phyloP scores from a whole-genome alignment of 1,140 invertebrate species.

The Panagrolaimus sp. region DNA sequence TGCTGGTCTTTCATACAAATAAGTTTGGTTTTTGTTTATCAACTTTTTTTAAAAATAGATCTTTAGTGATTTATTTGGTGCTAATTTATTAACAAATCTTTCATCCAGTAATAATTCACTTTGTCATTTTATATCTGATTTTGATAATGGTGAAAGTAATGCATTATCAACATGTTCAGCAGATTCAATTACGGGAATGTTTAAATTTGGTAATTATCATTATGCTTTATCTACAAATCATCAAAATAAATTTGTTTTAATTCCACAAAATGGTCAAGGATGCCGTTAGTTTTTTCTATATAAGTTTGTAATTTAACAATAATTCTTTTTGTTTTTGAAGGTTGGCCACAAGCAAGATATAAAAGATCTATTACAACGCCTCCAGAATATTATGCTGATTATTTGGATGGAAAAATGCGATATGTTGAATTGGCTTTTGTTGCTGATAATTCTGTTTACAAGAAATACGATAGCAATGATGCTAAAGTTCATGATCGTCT shows the following conservation, averaged over 20 bases:
- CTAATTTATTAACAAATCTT: not conserved
- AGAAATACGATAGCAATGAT: conserved; percentile 52
- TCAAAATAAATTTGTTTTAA: conserved; percentile 16
- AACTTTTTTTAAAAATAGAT: no score
- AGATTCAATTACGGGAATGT: conserved; percentile 4
- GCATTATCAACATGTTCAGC: conserved; percentile 12
- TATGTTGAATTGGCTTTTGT: conserved; percentile 52
- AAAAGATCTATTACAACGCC: not conserved
- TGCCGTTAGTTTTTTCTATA: conserved; percentile 13
- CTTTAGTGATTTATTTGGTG: not conserved
- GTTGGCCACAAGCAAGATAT: not conserved
- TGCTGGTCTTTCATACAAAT: not conserved
- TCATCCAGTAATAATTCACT: conserved; percentile 13
- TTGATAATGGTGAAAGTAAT: not conserved
- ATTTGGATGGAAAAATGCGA: conserved; percentile 44
- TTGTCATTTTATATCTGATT: not conserved
- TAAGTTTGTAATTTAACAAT: not conserved
- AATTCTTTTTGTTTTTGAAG: not conserved
- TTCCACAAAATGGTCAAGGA: conserved; percentile 18
- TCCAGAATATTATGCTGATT: conserved; percentile 48
- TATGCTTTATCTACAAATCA: not conserved
- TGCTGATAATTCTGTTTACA: conserved; percentile 53
- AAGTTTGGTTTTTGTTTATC: not conserved
- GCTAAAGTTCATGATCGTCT: conserved; percentile 44
- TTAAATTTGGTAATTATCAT: not conserved